A percentile compares a stretch with the other conserved stretches of the same genome.
Conservation (phyloP, 2,888 invertebrate species). For the Agrotis exclamationis region DNA sequence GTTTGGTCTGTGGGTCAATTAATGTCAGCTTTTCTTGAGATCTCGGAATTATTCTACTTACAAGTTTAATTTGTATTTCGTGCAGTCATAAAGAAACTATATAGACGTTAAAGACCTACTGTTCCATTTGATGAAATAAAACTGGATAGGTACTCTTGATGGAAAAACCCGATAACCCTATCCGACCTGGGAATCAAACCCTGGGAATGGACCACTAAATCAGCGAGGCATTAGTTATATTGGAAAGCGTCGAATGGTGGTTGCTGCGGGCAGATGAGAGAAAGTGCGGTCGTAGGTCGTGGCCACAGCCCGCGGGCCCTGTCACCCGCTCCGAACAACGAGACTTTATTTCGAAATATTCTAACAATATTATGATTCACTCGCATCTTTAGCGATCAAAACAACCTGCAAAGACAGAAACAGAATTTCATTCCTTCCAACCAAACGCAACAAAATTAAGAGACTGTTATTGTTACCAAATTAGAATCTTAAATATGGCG, state of each 20-base stretch:
- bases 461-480: constrained; percentile 7
- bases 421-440: background rate
- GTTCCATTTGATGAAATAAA: background rate
- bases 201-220: background rate
- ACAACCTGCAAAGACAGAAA: constrained; percentile 4
- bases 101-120: background rate
- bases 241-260: constrained; percentile 50
- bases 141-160: background rate
- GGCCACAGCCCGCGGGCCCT: constrained; percentile 64
- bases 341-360: constrained; percentile 47
- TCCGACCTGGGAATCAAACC: background rate
- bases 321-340: constrained; percentile 61
- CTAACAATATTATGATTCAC: constrained; percentile 18
- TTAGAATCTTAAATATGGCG: constrained; percentile 28
- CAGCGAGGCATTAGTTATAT: background rate
- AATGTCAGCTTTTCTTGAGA: background rate
- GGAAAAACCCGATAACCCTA: background rate
- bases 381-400: constrained; percentile 19
- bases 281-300: constrained; percentile 82
- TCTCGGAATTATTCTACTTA: background rate
- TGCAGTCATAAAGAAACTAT: background rate
- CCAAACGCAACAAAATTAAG: constrained; percentile 31
- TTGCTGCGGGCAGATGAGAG: constrained; percentile 74
- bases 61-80: background rate
- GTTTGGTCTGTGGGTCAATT: background rate